These are phyloP conservation scores for Timandra comae DNA, from an alignment of 2,888 invertebrate genomes.

Conservation along the genomic window DNA sequence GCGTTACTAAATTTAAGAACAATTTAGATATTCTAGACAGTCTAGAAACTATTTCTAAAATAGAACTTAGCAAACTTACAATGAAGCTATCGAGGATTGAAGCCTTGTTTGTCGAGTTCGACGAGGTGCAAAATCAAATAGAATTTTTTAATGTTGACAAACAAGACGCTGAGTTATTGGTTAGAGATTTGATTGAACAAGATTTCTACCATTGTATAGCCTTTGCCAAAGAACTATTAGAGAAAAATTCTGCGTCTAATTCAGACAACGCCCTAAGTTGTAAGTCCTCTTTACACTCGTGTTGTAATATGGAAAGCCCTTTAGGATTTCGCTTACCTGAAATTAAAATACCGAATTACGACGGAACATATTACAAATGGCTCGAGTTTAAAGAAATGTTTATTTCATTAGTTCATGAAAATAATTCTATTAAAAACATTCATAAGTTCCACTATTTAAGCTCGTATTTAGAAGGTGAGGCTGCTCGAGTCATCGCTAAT, in stretches of 20 bases:
- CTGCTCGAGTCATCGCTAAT: constrained; percentile 17
- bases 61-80: constrained; percentile 5
- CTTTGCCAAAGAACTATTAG: constrained; percentile 2
- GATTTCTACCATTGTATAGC: constrained; percentile 7
- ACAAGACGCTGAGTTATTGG: constrained; percentile 1
- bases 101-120: constrained; percentile 8
- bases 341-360: constrained; percentile 13
- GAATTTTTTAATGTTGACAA: constrained; percentile 2
- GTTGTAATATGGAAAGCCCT: too few species aligned
- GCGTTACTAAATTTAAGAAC: constrained; percentile 7
- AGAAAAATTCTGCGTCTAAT: too few species aligned
- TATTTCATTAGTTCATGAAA: constrained; percentile 14
- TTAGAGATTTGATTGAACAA: constrained; percentile 6
- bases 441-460: constrained; percentile 19
- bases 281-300: too few species aligned
- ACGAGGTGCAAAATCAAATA: constrained; percentile 10
- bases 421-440: constrained; percentile 8
- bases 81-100: constrained; percentile 7
- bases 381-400: constrained; percentile 19
- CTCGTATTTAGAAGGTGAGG: constrained; percentile 19
- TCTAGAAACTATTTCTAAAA: constrained; percentile 2
- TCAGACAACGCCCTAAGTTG: too few species aligned
- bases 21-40: constrained; percentile 2
- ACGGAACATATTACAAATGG: constrained; percentile 11
- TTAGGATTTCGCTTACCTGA: constrained; percentile 13